Evolutionary conservation across 2,888 invertebrate species (phyloP), one percentile per base, ranked within the genome.

Genomic region (Troglohyphantes excavatus): DNA sequence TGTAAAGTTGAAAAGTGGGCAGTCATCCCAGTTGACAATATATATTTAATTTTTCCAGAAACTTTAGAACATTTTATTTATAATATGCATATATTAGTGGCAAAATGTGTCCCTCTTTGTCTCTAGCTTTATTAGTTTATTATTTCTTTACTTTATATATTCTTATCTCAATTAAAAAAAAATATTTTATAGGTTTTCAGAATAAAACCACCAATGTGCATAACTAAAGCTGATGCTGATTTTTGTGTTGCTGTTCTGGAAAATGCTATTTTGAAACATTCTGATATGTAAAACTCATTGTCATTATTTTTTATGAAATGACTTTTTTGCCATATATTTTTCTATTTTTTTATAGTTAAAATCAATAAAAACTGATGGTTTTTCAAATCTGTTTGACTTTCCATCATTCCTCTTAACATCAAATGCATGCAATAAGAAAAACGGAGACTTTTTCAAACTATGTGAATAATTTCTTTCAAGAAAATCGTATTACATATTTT

Each of bases 141-240:
- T 29, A 17, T 19, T 11, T 19, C 29, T 39, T 39, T 70, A 11
- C 43, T 46, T 7, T 26, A 1, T 43, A 7, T 26, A 46, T 46
- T 23, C 26, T 1, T 26, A 21, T 23, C 46, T 46, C n/a, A n/a
- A n/a, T n/a, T n/a, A n/a, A n/a, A n/a, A n/a, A n/a, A n/a, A n/a
- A n/a, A n/a, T n/a, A n/a, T n/a, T 33, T 78, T 61, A 17, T 94
- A 98, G 97, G 96, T 97, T 0, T 94, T 99, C 75, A 95, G 98
- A 92, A 96, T 99, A 91, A 97, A 98, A 93, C 99, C 99, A 17
- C 99, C 99, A 0, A 96, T 99, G 96, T 99, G 98, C 93, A 95
- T 99, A 85, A 96, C 96, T 9, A 96, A 95, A 93, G 95, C 95
- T 75, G 97, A 99, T 94, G 97, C 96, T 0, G 96, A 98, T 93